Conservation (phyloP, 2,797 vertebrate genomes). For the Macropodus opercularis region DNA sequence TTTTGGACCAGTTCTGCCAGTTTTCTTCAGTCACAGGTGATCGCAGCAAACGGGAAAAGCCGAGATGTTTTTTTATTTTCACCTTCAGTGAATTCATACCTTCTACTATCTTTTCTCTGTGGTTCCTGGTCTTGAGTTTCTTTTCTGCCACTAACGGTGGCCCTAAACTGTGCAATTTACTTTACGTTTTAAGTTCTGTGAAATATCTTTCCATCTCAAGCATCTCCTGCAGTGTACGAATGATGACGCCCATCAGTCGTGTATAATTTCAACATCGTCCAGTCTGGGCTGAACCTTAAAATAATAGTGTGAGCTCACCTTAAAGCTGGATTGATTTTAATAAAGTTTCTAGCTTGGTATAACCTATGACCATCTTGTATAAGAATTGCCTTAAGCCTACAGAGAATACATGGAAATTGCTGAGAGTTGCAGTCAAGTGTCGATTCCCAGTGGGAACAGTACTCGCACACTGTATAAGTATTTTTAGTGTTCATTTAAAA, state of each 20-base stretch:
- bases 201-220: conserved; percentile 19
- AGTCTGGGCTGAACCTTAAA: too few species aligned
- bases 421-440: conserved; percentile 19
- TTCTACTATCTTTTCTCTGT: conserved; percentile 60
- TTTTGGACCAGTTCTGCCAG: conserved; percentile 58
- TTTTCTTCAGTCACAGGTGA: conserved; percentile 38
- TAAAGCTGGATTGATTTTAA: conserved; percentile 27
- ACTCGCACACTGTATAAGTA: not conserved
- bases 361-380: conserved; percentile 15
- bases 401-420: conserved; percentile 18
- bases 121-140: conserved; percentile 55
- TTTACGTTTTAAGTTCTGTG: conserved; percentile 4
- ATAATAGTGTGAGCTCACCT: too few species aligned
- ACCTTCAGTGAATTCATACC: conserved; percentile 62
- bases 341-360: conserved; percentile 8
- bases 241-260: conserved; percentile 17
- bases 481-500: conserved; percentile 10
- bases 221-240: conserved; percentile 32
- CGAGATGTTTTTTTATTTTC: conserved; percentile 70
- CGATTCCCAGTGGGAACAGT: conserved; percentile 9
- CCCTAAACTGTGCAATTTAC: conserved; percentile 59
- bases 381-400: conserved; percentile 57
- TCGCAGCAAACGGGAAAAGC: conserved; percentile 28
- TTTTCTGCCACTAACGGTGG: conserved; percentile 50
- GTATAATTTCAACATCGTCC: conserved; percentile 10